Base-by-base conservation (phyloP, 1,140 invertebrate species). In the Eurosta solidaginis region DNA sequence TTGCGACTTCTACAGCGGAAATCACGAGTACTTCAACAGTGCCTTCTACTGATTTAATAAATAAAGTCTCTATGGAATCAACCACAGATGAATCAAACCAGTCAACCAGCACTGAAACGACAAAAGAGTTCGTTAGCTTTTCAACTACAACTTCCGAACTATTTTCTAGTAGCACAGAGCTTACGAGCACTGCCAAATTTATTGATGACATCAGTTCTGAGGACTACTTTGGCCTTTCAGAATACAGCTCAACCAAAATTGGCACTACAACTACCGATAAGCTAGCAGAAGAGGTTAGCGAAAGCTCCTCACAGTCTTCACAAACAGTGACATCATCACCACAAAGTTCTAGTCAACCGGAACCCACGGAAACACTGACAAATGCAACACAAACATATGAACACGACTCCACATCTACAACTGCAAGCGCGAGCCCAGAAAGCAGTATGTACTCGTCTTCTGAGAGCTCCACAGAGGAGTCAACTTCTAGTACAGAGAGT, bases 71-170 rank as follows among this genome's bases (percentile, higher is more conserved):
- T 50, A 12, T 22, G 25, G 76, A 42, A 14, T 17, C 33, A 25
- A 49, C 54, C 50, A 36, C 79, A 81, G 42, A 77, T 47, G 7
- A 14, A 47, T 20, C 78, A 47, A 25, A 42, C 4, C 49, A 42
- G 4, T 36, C 75, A 44, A 45, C 74, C 25, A 25, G 49, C 36
- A 22, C 17, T 12, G 44, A 52, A 45, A 17, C 22, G n/a, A 49
- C 40, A 27, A 76, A 68, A 29, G 29, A 59, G 1, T 29, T 59
- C 17, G 3, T 17, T 10, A 1, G 17, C 1, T 6, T 17, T 17
- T 59, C 54, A 3, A 59, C 25, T 4, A n/a, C 14, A 33, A 40
- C 1, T 1, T 2, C 59, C 17, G 59, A 68, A 9, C 7, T 29
- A 9, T 40, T 36, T 4, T 0, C 59, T 27, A 68, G 59, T 20